Evolutionary conservation across 2,113 vertebrate species (phyloP).

Genomic region (Halichoeres trimaculatus): DNA sequence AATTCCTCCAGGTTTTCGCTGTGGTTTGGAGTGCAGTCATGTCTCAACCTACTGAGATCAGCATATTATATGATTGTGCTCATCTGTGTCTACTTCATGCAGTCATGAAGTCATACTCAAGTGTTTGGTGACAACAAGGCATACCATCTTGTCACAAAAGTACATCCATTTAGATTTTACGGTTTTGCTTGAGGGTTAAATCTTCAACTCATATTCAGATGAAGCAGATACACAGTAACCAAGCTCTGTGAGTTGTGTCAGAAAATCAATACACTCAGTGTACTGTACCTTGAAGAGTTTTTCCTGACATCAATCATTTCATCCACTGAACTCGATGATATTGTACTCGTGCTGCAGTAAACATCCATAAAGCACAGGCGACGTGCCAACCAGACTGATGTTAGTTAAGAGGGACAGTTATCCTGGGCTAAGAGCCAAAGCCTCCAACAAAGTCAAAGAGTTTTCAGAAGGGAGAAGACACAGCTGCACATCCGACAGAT

Average conservation of each 20-base stretch:
- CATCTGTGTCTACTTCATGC: not conserved
- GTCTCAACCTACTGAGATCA: slow-evolving; percentile 22
- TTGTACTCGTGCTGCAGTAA: not conserved
- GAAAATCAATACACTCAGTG: not conserved
- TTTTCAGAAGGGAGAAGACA: slow-evolving; percentile 36
- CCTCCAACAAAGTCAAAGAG: slow-evolving; percentile 54
- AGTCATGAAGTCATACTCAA: slow-evolving; percentile 9
- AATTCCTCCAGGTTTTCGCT: slow-evolving; percentile 42
- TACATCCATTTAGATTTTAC: too few relatives aligned
- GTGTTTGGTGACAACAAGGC: not conserved
- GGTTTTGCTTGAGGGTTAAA: too few relatives aligned
- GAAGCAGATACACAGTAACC: not conserved
- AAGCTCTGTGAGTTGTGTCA: not conserved
- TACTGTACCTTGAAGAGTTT: not conserved
- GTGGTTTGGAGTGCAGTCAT: slow-evolving; percentile 40
- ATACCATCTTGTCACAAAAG: not conserved
- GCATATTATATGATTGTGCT: slow-evolving; percentile 13
- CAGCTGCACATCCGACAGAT: slow-evolving; percentile 11
- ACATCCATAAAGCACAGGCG: not conserved
- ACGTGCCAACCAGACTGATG: slow-evolving; percentile 14
- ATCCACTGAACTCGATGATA: not conserved
- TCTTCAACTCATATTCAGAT: not conserved
- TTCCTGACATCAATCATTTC: not conserved
- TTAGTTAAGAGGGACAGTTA: slow-evolving; percentile 35
- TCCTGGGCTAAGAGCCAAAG: slow-evolving; percentile 29